A percentile compares a stretch with the other conserved stretches of the same genome.
Conservation (phyloP, 2,888 invertebrate species). For the Alloplasta piceator region DNA sequence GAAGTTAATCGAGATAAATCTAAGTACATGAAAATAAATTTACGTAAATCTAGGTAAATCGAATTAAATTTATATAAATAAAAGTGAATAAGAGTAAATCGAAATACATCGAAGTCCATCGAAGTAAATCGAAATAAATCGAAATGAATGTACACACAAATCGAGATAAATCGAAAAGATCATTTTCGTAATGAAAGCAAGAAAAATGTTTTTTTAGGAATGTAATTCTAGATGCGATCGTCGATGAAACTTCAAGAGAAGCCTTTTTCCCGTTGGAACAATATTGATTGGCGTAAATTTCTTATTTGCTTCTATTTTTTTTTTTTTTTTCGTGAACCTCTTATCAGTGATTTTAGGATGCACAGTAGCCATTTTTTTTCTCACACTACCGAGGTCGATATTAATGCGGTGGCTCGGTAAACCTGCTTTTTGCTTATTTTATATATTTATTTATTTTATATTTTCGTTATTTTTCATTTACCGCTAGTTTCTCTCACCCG, state of each 20-base stretch:
- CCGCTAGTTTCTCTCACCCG: constrained; percentile 40
- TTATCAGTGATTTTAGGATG: constrained; percentile 36
- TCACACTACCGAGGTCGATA: constrained; percentile 36
- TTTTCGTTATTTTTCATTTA: constrained; percentile 23
- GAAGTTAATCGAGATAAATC: no score
- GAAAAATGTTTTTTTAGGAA: constrained; percentile 61
- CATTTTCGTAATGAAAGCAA: not conserved
- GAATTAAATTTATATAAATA: no score
- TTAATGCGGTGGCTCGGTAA: constrained; percentile 57
- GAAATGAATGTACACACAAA: no score
- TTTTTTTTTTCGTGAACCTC: constrained; percentile 17
- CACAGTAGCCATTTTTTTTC: constrained; percentile 13
- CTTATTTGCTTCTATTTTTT: constrained; percentile 6
- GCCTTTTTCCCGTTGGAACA: constrained; percentile 11
- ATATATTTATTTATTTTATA: not conserved
- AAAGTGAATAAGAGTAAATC: no score
- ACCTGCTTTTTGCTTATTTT: constrained; percentile 38
- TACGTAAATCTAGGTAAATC: no score
- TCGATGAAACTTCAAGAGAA: constrained; percentile 47
- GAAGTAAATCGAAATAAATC: no score
- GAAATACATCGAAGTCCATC: no score
- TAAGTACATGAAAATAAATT: no score
- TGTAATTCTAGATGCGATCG: constrained; percentile 63
- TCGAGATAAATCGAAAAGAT: no score
- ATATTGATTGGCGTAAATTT: constrained; percentile 26